Conservation (phyloP, 2,888 invertebrate genomes). For the Rotaria sp. region DNA sequence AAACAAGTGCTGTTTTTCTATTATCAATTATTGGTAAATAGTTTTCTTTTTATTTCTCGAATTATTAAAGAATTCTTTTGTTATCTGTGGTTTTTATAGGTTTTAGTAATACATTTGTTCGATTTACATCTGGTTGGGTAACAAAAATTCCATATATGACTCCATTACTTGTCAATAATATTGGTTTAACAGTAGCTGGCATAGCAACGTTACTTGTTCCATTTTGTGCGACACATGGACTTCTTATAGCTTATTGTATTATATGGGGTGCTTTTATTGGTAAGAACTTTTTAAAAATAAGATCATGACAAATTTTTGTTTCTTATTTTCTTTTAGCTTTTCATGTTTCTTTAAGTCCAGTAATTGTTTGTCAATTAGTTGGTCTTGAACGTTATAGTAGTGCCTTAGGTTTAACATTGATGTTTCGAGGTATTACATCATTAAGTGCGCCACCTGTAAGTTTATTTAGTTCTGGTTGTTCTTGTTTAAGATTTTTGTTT, state of each 20-base stretch:
- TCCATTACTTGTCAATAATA: slow-evolving; percentile 1
- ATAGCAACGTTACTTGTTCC: neutral
- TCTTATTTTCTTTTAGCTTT: neutral
- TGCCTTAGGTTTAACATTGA: neutral
- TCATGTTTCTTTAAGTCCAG: slow-evolving; percentile 1
- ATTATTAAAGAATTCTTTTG: neutral
- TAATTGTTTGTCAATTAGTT: slow-evolving; percentile 14
- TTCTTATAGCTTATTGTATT: neutral
- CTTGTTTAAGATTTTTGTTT: neutral
- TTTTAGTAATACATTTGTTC: neutral
- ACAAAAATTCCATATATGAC: neutral
- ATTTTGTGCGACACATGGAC: neutral
- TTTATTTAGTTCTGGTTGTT: neutral
- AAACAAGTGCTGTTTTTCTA: slow-evolving; percentile 12
- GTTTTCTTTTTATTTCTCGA: neutral
- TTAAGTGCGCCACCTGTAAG: neutral
- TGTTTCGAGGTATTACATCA: slow-evolving; percentile 20
- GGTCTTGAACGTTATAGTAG: neutral
- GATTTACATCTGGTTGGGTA: slow-evolving; percentile 2
- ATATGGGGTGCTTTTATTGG: slow-evolving; percentile 12
- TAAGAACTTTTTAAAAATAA: neutral
- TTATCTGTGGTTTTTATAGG: neutral
- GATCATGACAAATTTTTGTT: neutral
- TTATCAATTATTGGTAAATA: slow-evolving; percentile 34
- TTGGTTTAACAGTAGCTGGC: neutral